These are phyloP conservation scores for Amyelois transitella DNA, from an alignment of 1,140 invertebrate genomes.

Conservation along the genomic window DNA sequence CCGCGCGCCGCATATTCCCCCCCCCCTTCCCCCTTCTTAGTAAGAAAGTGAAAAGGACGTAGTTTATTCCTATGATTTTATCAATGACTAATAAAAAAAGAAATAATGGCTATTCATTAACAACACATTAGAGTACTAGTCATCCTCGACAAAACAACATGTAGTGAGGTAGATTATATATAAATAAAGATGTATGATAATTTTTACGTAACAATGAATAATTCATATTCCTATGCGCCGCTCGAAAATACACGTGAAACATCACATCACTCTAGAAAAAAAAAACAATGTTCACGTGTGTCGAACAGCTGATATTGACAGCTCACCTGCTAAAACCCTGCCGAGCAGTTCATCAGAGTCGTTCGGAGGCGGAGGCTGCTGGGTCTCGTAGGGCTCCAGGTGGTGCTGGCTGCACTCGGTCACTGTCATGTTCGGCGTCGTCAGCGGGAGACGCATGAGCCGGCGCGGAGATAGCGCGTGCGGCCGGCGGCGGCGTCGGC, in stretches of 20 bases:
- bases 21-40: slow-evolving; percentile 20
- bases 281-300: background rate
- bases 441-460: slow-evolving; percentile 46
- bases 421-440: slow-evolving; percentile 45
- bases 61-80: slow-evolving; percentile 23
- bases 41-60: slow-evolving; percentile 72
- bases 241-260: background rate
- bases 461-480: slow-evolving; percentile 53
- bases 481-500: slow-evolving; percentile 60
- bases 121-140: background rate
- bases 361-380: slow-evolving; percentile 30
- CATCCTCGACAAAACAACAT: background rate
- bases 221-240: background rate
- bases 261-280: background rate
- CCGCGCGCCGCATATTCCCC: slow-evolving; percentile 25
- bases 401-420: slow-evolving; percentile 26
- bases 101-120: background rate
- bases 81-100: background rate
- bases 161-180: no score
- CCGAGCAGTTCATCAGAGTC: slow-evolving; percentile 75
- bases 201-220: background rate
- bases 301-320: slow-evolving; percentile 23
- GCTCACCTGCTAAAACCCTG: slow-evolving; percentile 75
- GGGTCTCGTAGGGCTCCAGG: slow-evolving; percentile 27
- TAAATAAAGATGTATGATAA: background rate